Evolutionary conservation across 1,140 invertebrate genomes (phyloP).

Genomic region (Drosophila jambulina): DNA sequence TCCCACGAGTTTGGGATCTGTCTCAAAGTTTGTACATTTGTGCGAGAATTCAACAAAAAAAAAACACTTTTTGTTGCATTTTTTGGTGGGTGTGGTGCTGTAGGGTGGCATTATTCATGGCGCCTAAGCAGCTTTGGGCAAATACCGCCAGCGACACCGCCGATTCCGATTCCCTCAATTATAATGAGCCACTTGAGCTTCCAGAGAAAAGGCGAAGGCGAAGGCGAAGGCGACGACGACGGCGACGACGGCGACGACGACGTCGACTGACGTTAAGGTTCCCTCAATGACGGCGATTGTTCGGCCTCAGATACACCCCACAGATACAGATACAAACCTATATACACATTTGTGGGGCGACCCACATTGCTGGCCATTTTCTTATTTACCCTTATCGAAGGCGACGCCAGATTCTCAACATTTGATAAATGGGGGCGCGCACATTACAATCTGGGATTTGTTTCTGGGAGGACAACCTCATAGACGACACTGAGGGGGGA

Average conservation of each 20-base stretch:
- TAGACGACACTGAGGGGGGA: not conserved
- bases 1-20: conserved; percentile 37
- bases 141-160: conserved; percentile 20
- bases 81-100: conserved; percentile 20
- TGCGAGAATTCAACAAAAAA: not conserved
- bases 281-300: conserved; percentile 68
- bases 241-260: conserved; percentile 7
- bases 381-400: conserved; percentile 73
- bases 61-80: not conserved
- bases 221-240: not conserved
- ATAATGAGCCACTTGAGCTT: conserved; percentile 74
- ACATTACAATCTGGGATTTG: conserved; percentile 63
- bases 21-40: not conserved
- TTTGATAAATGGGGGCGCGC: conserved; percentile 73
- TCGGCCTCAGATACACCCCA: conserved; percentile 42
- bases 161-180: conserved; percentile 30
- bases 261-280: conserved; percentile 13
- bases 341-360: conserved; percentile 26
- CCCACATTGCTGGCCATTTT: conserved; percentile 73
- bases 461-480: conserved; percentile 30
- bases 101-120: conserved; percentile 43
- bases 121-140: conserved; percentile 52
- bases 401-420: conserved; percentile 68
- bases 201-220: conserved; percentile 19
- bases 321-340: conserved; percentile 11